Base-by-base conservation (phyloP, 2,113 vertebrate genomes). In the Pollachius pollachius region DNA sequence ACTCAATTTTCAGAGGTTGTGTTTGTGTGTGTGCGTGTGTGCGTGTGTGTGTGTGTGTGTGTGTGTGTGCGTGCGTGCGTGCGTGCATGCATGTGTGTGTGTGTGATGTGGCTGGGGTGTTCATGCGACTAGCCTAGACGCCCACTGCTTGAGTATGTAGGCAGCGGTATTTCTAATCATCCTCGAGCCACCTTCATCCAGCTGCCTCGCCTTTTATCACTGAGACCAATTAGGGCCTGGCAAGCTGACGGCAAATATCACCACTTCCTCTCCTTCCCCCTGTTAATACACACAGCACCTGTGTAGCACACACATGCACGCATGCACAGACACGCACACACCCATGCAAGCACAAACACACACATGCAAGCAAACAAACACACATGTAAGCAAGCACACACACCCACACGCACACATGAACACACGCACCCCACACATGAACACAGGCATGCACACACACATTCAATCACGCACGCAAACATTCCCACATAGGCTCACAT, bases 221-320 rank as follows among this genome's bases (percentile, higher is more conserved):
- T n/a, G 16, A 65, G 41, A 73, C 62, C 70, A 67, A 79, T 76
- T 83, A 81, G n/a, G 66, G 15, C 34, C 17, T 56, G 54, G 68
- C 56, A 58, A 3, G n/a, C 7, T n/a, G 56, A 58, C n/a, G 13
- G 30, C 56, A 64, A 65, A 70, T 70, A 77, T 76, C 59, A 59
- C 12, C 74, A 60, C 62, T 62, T 68, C 64, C 18, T 15, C 27
- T 72, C 18, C 23, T 23, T 25, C n/a, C 54, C 62, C 52, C 27
- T 9, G 7, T 9, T 48, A 48, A 48, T 9, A 48, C 41, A 48
- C 21, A 54, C n/a, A 60, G 30, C 4, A 34, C 30, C 30, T 5
- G 3, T 34, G 6, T 34, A 34, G 1, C 30, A 34, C 30, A 34
- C 30, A 34, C 30, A 34, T 34, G 30, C 30, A 34, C 3, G 30